Percentiles rank a stretch among this genome's conserved stretches.
Conservation (phyloP, 2,888 invertebrate species). For the Litoditis marina region DNA sequence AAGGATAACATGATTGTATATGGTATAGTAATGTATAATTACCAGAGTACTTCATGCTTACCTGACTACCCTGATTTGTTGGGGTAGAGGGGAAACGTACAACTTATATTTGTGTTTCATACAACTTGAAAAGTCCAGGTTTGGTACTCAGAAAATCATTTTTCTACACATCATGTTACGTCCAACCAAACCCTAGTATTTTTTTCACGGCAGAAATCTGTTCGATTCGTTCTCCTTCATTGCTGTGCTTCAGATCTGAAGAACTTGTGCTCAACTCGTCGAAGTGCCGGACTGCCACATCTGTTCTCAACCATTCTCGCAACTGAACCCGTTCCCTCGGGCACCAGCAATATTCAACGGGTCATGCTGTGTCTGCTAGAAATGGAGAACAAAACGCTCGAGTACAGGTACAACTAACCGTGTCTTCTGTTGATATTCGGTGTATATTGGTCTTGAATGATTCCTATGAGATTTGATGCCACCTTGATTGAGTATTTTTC, state of each 20-base stretch:
- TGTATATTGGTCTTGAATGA: not conserved
- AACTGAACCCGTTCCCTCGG: conserved; percentile 36
- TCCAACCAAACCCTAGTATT: too few relatives aligned
- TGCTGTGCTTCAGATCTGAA: conserved; percentile 21
- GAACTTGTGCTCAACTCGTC: conserved; percentile 75
- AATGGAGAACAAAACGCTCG: conserved; percentile 26
- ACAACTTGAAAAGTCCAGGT: too few relatives aligned
- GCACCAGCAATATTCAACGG: conserved; percentile 1
- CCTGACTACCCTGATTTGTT: too few relatives aligned
- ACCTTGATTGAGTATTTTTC: not conserved
- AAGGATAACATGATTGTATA: too few relatives aligned
- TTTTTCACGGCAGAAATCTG: too few relatives aligned
- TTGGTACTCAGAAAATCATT: too few relatives aligned
- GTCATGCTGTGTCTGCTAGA: conserved; percentile 26
- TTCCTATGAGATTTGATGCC: not conserved
- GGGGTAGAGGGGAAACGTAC: too few relatives aligned
- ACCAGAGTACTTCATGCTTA: too few relatives aligned
- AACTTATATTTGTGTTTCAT: too few relatives aligned
- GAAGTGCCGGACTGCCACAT: conserved; percentile 91
- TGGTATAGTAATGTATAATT: not conserved
- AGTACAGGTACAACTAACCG: conserved; percentile 14
- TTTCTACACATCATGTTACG: too few relatives aligned
- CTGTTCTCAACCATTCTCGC: conserved; percentile 73
- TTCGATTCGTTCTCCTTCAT: not conserved
- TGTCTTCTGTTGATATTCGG: not conserved